phyloP scores from a whole-genome alignment of 2,888 invertebrate genomes.

The Metopia argyrocephala region DNA sequence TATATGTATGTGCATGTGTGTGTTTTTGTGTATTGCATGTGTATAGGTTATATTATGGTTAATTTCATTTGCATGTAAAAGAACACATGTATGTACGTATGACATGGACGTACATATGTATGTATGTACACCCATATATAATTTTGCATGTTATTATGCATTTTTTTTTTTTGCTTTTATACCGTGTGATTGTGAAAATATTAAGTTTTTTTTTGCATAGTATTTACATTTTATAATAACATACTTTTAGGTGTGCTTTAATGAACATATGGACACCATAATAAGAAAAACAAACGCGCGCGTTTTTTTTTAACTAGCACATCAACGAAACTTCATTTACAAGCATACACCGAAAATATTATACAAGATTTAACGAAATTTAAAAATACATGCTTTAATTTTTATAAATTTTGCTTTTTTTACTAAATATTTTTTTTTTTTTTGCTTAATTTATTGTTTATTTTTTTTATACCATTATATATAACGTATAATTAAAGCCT shows the following conservation, averaged over 20 bases:
- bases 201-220: neutral
- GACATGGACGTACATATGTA: no score
- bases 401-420: neutral
- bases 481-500: slow-evolving; percentile 14
- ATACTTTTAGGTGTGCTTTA: slow-evolving; percentile 31
- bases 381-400: no score
- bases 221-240: slow-evolving; percentile 4
- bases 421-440: neutral
- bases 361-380: neutral
- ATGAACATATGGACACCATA: neutral
- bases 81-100: no score
- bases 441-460: neutral
- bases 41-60: slow-evolving; percentile 37
- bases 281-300: slow-evolving; percentile 37
- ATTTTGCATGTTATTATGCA: slow-evolving; percentile 48
- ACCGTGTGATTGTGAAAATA: neutral
- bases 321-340: neutral
- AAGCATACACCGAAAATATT: neutral
- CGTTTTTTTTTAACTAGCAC: neutral
- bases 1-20: neutral
- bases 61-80: slow-evolving; percentile 47
- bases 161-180: no score
- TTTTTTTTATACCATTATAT: slow-evolving; percentile 31
- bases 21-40: slow-evolving; percentile 12
- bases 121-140: no score